These are phyloP conservation scores for Athene cunicularia DNA, from an alignment of 2,113 vertebrate species.

Conservation along the genomic window DNA sequence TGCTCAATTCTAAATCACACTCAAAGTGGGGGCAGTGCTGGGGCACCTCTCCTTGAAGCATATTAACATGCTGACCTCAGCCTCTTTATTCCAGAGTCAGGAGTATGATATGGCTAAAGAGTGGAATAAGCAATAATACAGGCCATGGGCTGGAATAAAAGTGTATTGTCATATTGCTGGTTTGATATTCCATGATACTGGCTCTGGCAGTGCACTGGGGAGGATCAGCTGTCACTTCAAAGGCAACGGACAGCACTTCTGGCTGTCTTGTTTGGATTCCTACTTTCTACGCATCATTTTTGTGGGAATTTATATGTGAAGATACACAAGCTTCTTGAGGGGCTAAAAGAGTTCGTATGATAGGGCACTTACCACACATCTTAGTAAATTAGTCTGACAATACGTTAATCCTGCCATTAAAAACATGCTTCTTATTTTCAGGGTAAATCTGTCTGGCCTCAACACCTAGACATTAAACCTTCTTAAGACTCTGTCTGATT, in stretches of 20 bases:
- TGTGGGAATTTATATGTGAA: background rate
- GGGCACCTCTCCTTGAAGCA: background rate
- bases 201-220: background rate
- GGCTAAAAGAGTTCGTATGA: background rate
- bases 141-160: background rate
- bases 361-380: background rate
- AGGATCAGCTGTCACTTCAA: background rate
- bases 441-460: background rate
- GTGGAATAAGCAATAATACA: background rate
- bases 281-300: background rate
- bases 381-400: background rate
- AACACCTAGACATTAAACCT: background rate
- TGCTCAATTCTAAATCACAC: background rate
- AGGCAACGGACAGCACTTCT: background rate
- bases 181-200: background rate
- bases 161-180: background rate
- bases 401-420: background rate
- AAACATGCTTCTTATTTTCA: background rate
- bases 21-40: background rate
- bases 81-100: background rate
- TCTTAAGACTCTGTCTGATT: background rate
- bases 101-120: background rate
- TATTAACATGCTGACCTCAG: background rate
- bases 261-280: background rate
- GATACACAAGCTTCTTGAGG: background rate